Conservation (phyloP, 2,888 invertebrate species). For the Sminthurinus aureus region DNA sequence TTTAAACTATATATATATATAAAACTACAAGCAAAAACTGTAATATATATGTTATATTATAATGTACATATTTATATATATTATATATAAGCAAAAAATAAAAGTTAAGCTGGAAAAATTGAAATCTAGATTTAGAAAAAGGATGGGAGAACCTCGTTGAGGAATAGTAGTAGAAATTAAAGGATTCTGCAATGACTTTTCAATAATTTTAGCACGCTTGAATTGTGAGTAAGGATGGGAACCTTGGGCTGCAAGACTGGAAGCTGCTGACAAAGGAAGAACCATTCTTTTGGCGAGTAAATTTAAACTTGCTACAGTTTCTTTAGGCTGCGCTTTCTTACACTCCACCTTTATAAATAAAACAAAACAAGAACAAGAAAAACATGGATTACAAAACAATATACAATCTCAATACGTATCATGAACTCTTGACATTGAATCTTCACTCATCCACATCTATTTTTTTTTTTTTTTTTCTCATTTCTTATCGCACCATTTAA, state of each 20-base stretch:
- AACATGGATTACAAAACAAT: not conserved
- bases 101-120: conserved; percentile 26
- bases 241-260: conserved; percentile 59
- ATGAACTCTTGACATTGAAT: conserved; percentile 14
- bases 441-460: not conserved
- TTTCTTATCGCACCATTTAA: too few relatives aligned
- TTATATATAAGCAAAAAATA: not conserved
- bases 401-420: not conserved
- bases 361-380: not conserved
- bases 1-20: too few relatives aligned
- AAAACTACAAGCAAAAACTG: not conserved
- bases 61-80: not conserved
- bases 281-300: conserved; percentile 59
- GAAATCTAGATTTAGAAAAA: conserved; percentile 36
- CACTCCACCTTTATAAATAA: conserved; percentile 59
- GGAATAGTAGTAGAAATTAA: conserved; percentile 41
- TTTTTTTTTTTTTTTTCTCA: too few relatives aligned
- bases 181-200: conserved; percentile 44
- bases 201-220: conserved; percentile 43
- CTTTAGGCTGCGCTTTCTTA: conserved; percentile 62
- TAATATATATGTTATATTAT: not conserved
- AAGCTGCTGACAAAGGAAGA: conserved; percentile 58
- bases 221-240: conserved; percentile 41
- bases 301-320: conserved; percentile 59
- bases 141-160: conserved; percentile 43